Evolutionary conservation across 2,113 vertebrate species (phyloP), one percentile per base, ranked within the genome.

Genomic region (Zootoca vivipara): DNA sequence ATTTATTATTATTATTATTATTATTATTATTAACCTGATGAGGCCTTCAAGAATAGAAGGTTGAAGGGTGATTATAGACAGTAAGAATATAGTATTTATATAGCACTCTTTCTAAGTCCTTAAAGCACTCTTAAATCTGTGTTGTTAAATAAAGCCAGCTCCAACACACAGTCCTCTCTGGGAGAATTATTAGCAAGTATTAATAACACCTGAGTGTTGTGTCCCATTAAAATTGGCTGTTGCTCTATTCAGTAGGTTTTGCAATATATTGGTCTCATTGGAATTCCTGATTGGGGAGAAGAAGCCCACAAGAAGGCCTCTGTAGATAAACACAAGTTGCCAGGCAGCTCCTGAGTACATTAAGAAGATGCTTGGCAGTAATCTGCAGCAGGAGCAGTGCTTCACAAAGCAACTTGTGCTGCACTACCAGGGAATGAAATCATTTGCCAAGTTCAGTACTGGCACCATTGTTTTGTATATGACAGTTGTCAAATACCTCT

Each of bases 371-470:
- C n/a, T 33, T 0, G 35, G 81, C 26, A 42, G 46, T 62, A 42
- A 0, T 2, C 86, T 89, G 64, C 83, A 88, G 64, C 87, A 35
- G 33, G 38, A 72, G 86, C 22, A 72, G 82, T 73, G 74, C 90
- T 91, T 93, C 87, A 74, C 67, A 10, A 79, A 30, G 30, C 82
- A 33, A 38, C 20, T 20, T 83, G 15, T 38, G 65, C 30, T 83
- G 40, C 15, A n/a, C 9, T 86, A 70, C 12, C 40, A 80, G 79
- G 24, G 28, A 87, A 72, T 87, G 78, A 77, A 91, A 90, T 82
- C 88, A 85, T 83, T 93, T 89, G 89, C 40, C 26, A 79, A 58
- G 85, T 73, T 64, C 77, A 93, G 84, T 90, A 20, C n/a, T 35
- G 46, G 26, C 84, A 73, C 88, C 33, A 62, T 40, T 3, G 9